Evolutionary conservation across 2,113 vertebrate species (phyloP).

Genomic region (Cyprinodon tularosa): DNA sequence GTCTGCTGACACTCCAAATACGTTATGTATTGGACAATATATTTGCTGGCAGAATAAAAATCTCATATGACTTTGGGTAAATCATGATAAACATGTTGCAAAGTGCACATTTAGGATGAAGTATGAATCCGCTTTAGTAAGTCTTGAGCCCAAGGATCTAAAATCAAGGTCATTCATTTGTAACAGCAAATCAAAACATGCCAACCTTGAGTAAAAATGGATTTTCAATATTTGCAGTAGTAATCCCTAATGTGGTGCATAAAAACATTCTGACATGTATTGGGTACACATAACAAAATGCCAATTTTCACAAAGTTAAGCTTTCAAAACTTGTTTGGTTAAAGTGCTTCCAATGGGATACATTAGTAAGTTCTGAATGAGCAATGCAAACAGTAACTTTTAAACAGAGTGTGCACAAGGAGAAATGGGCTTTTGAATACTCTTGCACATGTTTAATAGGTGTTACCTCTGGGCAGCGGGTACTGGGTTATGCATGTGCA

Average conservation of each 20-base stretch:
- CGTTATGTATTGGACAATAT: neutral
- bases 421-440: too few species aligned
- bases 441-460: too few species aligned
- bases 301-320: neutral
- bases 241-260: slow-evolving; percentile 7
- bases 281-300: neutral
- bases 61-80: slow-evolving; percentile 3
- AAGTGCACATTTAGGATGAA: neutral
- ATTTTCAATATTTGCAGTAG: slow-evolving; percentile 25
- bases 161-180: slow-evolving; percentile 6
- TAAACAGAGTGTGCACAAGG: too few species aligned
- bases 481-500: too few species aligned
- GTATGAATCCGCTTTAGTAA: slow-evolving; percentile 9
- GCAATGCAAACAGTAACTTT: too few species aligned
- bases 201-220: slow-evolving; percentile 26
- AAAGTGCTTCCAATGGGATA: neutral
- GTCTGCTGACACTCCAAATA: slow-evolving; percentile 8
- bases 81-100: slow-evolving; percentile 16
- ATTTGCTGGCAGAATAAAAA: slow-evolving; percentile 8
- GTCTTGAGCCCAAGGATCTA: slow-evolving; percentile 5
- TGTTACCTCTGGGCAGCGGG: too few species aligned
- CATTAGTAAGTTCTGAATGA: neutral
- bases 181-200: slow-evolving; percentile 2
- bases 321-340: neutral
- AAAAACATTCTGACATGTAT: neutral